These are phyloP conservation scores for Clostera curtula DNA, from an alignment of 2,888 invertebrate species.

Conservation along the genomic window DNA sequence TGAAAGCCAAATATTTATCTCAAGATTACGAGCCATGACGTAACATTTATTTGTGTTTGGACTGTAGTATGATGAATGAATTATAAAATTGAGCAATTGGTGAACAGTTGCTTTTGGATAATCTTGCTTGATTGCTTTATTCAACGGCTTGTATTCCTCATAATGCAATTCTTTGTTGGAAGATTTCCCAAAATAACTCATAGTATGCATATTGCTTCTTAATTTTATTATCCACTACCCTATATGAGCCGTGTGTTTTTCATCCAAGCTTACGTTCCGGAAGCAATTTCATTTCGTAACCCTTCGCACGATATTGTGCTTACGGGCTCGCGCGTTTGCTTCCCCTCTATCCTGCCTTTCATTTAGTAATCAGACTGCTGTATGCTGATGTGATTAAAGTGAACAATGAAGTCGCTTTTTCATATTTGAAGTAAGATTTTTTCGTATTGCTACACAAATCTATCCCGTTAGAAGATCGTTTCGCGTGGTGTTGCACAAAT, in stretches of 20 bases:
- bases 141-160: too few relatives aligned
- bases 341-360: conserved; percentile 21
- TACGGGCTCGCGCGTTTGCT: conserved; percentile 14
- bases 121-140: too few relatives aligned
- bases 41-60: too few relatives aligned
- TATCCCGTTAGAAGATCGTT: neutral
- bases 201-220: conserved; percentile 11
- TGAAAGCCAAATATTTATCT: too few relatives aligned
- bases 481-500: too few relatives aligned
- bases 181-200: neutral
- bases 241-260: conserved; percentile 25
- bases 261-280: conserved; percentile 34
- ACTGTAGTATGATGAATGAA: too few relatives aligned
- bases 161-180: too few relatives aligned
- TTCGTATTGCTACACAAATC: neutral
- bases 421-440: neutral
- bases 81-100: too few relatives aligned
- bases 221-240: conserved; percentile 19
- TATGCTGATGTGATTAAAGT: conserved; percentile 14
- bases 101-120: too few relatives aligned
- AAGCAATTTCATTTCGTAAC: conserved; percentile 46
- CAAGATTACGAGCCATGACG: too few relatives aligned
- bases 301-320: conserved; percentile 28
- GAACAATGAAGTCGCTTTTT: neutral
- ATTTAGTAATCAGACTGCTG: conserved; percentile 23